These are phyloP conservation scores for Bovichtus variegatus DNA, from an alignment of 2,797 vertebrate genomes.

Conservation along the genomic window DNA sequence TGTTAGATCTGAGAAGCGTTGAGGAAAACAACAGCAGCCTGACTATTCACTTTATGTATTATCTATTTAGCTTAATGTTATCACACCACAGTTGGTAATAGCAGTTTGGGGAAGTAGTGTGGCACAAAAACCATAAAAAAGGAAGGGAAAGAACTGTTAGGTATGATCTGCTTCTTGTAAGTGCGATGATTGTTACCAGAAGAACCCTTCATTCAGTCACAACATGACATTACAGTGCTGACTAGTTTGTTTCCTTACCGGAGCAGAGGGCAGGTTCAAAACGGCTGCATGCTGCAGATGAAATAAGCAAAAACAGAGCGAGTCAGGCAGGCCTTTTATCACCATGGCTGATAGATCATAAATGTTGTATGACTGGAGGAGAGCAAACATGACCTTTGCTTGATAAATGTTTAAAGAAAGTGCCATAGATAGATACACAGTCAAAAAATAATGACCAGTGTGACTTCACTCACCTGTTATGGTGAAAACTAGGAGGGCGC, in stretches of 20 bases:
- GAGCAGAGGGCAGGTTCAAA: constrained; percentile 64
- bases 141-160: background rate
- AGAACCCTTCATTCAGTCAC: background rate
- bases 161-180: background rate
- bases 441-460: background rate
- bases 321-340: constrained; percentile 16
- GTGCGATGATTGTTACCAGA: background rate
- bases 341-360: background rate
- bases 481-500: constrained; percentile 68
- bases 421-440: background rate
- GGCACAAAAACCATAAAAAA: background rate
- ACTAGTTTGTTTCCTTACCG: constrained; percentile 70
- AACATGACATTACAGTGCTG: constrained; percentile 8
- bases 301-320: constrained; percentile 37
- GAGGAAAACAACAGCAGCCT: background rate
- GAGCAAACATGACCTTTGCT: constrained; percentile 21
- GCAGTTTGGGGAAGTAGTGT: background rate
- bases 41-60: background rate
- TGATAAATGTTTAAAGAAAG: constrained; percentile 11
- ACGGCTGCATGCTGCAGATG: constrained; percentile 65
- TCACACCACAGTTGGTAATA: background rate
- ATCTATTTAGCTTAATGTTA: background rate
- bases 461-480: constrained; percentile 75
- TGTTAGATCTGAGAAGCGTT: background rate
- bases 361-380: background rate